Evolutionary conservation across 2,113 vertebrate species (phyloP).

Genomic region (Tichodroma muraria): DNA sequence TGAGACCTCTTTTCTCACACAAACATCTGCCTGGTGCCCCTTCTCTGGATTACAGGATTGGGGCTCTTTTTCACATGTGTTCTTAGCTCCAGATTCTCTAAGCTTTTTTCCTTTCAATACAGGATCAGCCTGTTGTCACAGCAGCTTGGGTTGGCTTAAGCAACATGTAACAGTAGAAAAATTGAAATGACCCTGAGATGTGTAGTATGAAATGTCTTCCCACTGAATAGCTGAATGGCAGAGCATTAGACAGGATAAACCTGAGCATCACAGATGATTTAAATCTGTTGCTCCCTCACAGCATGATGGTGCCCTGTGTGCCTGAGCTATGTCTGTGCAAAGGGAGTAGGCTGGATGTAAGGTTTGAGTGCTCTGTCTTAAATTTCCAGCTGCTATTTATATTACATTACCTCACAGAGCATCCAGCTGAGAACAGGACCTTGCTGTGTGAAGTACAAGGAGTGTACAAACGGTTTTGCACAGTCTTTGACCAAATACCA

Average conservation of each 20-base stretch:
- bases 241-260: background rate
- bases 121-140: background rate
- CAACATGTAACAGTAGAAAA: background rate
- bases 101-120: background rate
- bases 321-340: background rate
- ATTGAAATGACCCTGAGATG: background rate
- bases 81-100: background rate
- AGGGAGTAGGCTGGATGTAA: background rate
- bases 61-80: background rate
- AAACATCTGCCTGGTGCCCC: background rate
- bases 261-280: background rate
- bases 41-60: background rate
- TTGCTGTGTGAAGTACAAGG: background rate
- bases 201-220: background rate
- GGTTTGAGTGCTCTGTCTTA: background rate
- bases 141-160: background rate
- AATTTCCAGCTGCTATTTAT: background rate
- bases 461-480: background rate
- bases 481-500: background rate
- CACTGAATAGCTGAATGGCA: background rate
- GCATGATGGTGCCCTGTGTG: background rate
- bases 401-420: background rate
- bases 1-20: background rate
- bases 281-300: background rate
- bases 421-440: background rate